Conservation (phyloP, 1,140 invertebrate genomes). For the Centruroides vittatus region DNA sequence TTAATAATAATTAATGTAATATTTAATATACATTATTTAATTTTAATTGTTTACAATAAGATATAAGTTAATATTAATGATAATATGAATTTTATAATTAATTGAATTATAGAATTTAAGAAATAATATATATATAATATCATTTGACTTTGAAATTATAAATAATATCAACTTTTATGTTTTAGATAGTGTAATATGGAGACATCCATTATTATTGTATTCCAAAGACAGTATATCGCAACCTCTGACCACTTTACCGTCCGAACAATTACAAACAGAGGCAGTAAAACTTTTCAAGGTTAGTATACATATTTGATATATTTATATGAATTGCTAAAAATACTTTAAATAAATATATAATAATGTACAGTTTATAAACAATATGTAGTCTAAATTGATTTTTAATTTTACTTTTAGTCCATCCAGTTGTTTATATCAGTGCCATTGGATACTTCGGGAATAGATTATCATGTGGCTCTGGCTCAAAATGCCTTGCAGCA, state of each 20-base stretch:
- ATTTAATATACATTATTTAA: no score
- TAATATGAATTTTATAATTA: no score
- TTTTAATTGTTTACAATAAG: no score
- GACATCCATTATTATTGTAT: conserved; percentile 79
- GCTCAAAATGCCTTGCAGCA: conserved; percentile 86
- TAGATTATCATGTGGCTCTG: conserved; percentile 88
- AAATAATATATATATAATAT: no score
- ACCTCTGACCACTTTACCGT: conserved; percentile 70
- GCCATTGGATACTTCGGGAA: conserved; percentile 79
- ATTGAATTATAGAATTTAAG: no score
- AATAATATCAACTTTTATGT: conserved; percentile 7
- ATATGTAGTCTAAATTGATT: neutral
- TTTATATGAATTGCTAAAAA: neutral
- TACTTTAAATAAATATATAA: neutral
- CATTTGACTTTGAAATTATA: no score
- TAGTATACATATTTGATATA: conserved; percentile 2
- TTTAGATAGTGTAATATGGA: conserved; percentile 77
- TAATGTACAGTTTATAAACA: neutral
- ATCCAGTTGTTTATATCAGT: conserved; percentile 89
- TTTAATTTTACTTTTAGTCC: conserved; percentile 43
- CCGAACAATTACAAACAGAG: conserved; percentile 67
- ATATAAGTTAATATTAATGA: no score
- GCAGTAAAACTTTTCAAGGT: conserved; percentile 91
- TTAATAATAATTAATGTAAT: no score
- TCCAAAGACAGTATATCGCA: conserved; percentile 73